phyloP scores from a whole-genome alignment of 2,888 invertebrate species.

The Thecophora atra region DNA sequence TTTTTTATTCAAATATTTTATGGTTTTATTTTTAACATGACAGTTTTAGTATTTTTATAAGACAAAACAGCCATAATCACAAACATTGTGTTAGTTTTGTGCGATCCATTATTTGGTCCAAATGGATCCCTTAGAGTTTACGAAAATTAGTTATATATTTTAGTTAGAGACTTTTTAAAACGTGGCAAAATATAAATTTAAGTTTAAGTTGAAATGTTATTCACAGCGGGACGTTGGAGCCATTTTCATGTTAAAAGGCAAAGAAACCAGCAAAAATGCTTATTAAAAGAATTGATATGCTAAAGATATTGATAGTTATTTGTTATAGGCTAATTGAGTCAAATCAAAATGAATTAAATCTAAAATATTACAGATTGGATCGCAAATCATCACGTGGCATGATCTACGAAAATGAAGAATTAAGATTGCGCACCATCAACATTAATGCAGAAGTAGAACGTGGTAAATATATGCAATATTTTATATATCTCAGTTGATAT shows the following conservation, averaged over 20 bases:
- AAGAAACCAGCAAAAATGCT: constrained; percentile 4
- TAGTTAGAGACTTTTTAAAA: too few species aligned
- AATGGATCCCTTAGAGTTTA: too few species aligned
- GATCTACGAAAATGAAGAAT: constrained; percentile 93
- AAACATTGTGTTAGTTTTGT: too few species aligned
- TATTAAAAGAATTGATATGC: neutral
- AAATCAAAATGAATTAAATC: neutral
- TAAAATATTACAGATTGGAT: constrained; percentile 74
- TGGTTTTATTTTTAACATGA: too few species aligned
- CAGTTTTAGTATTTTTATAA: too few species aligned
- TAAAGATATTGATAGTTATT: neutral
- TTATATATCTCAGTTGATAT: too few species aligned
- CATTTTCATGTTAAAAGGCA: constrained; percentile 52
- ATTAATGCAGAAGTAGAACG: constrained; percentile 93
- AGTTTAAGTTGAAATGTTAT: neutral
- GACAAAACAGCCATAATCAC: too few species aligned
- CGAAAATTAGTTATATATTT: too few species aligned
- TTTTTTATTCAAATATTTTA: too few species aligned
- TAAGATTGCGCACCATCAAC: constrained; percentile 86
- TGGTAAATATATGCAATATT: constrained; percentile 69
- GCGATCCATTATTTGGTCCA: too few species aligned
- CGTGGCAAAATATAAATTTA: neutral
- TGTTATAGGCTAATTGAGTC: too few species aligned
- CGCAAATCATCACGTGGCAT: constrained; percentile 91
- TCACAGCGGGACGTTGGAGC: constrained; percentile 51